These are phyloP conservation scores for Perithous albicinctus DNA, from an alignment of 2,888 invertebrate genomes.

Conservation along the genomic window DNA sequence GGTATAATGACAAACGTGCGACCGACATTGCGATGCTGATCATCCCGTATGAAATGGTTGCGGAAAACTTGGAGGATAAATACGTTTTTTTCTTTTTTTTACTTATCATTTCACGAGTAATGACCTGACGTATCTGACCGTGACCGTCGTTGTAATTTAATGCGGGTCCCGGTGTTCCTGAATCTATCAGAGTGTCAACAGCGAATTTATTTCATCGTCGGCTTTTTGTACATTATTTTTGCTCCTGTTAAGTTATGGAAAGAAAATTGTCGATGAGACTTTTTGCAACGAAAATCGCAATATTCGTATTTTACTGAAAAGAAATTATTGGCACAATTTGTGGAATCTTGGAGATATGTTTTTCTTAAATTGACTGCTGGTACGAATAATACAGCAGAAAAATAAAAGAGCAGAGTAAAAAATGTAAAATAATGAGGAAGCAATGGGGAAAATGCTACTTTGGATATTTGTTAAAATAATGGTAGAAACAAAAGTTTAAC, in stretches of 20 bases:
- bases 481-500: no score
- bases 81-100: no score
- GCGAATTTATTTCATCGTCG: constrained; percentile 12
- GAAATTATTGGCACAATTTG: no score
- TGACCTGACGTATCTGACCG: constrained; percentile 56
- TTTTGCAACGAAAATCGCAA: background rate
- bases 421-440: no score
- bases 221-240: background rate
- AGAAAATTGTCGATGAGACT: background rate
- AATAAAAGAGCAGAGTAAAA: no score
- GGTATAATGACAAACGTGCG: no score
- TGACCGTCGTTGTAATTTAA: constrained; percentile 59
- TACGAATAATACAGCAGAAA: no score
- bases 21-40: no score
- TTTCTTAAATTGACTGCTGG: no score
- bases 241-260: background rate
- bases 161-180: constrained; percentile 70
- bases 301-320: background rate
- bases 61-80: constrained; percentile 4
- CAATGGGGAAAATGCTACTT: no score
- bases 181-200: constrained; percentile 19
- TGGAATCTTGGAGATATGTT: no score
- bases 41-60: constrained; percentile 4
- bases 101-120: constrained; percentile 45
- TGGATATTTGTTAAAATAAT: no score